Conservation (phyloP, 2,888 invertebrate genomes). For the Apodemia duryi region DNA sequence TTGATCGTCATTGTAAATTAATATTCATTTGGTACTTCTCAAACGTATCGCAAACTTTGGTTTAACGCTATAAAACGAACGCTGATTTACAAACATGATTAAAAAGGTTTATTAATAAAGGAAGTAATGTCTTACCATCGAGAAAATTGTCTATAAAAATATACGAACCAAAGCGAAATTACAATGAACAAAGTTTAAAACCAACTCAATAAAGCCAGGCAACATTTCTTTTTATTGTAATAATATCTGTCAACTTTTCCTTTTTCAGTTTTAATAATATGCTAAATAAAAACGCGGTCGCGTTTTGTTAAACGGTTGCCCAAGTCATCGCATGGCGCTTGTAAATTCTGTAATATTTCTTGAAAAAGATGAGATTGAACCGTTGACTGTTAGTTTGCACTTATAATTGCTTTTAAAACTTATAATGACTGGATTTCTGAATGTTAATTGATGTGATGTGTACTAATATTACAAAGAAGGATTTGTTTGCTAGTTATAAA, state of each 20-base stretch:
- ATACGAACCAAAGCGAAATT: conserved; percentile 13
- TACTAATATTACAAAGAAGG: no score
- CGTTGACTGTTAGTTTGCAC: conserved; percentile 7
- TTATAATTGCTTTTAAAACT: no score
- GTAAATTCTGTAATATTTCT: conserved; percentile 38
- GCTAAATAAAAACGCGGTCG: conserved; percentile 53
- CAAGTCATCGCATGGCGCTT: conserved; percentile 53
- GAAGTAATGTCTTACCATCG: background rate
- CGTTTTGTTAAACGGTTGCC: conserved; percentile 50
- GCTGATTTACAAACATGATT: background rate
- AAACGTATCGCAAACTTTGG: no score
- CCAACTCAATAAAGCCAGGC: conserved; percentile 12
- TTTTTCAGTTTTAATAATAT: conserved; percentile 65
- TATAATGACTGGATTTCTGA: no score
- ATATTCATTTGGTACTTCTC: no score
- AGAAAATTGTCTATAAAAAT: background rate
- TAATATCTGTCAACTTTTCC: conserved; percentile 49
- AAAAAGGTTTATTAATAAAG: background rate
- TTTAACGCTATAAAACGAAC: background rate
- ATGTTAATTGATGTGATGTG: no score
- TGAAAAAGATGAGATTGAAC: conserved; percentile 26
- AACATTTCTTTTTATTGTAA: conserved; percentile 55
- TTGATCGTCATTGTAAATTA: no score
- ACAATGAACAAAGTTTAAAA: conserved; percentile 11
- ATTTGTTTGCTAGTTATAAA: no score